Base-by-base conservation (phyloP, 2,888 invertebrate genomes). In the Machimus atricapillus region DNA sequence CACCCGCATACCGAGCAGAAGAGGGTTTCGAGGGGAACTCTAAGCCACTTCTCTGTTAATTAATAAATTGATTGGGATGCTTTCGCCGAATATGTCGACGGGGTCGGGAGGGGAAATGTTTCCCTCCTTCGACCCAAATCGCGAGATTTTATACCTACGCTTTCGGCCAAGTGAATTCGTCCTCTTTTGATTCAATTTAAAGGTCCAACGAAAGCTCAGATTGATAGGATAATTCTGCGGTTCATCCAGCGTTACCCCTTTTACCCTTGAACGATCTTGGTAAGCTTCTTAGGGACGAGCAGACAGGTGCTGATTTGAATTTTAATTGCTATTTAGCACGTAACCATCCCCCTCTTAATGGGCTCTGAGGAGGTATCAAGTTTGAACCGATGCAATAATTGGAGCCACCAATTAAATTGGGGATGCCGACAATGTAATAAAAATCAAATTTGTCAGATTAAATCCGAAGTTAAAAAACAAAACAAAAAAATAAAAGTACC, bases 21-120 rank as follows among this genome's bases (percentile, higher is more conserved):
- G 56, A 46, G 9, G 81, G 34, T 19, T 23, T 19, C 73, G 40
- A 85, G 23, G 74, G 31, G 74, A 46, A n/a, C 43, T 85, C 43
- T 16, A 9, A 74, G 74, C 73, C 74, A 85, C 85, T 85, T 85
- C 23, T 43, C 74, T 43, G 82, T 88, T 88, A 88, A 88, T 88
- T 88, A 88, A 88, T 88, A 88, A 88, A 87, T 88, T 88, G 87
- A 88, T 88, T 88, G 86, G 86, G 86, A 85, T 87, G 31, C 87
- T 82, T 74, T 37, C 23, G 79, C 37, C 85, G 40, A 74, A 85
- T 73, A 85, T 43, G 31, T 74, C 66, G 66, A 4, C 31, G 37
- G 40, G 85, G 0, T 9, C 34, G 58, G 5, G 40, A 74, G 27
- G n/a, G n/a, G n/a, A n/a, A n/a, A 43, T 74, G n/a, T 16, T 16